Conservation (phyloP, 2,888 invertebrate species). For the Myathropa florea region DNA sequence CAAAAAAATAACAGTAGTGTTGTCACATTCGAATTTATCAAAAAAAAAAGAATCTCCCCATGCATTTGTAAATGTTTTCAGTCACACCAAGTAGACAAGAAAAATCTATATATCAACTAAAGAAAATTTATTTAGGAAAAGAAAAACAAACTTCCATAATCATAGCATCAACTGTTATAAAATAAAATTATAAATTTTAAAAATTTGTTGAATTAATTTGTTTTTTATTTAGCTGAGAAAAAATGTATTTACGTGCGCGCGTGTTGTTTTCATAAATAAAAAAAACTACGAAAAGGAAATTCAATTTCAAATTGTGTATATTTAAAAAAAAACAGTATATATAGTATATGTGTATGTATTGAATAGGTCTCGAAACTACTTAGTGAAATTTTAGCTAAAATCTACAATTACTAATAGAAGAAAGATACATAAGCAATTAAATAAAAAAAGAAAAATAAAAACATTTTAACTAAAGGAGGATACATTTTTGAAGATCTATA, state of each 20-base stretch:
- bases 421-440: constrained; percentile 34
- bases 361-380: constrained; percentile 37
- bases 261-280: constrained; percentile 17
- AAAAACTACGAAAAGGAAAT: background rate
- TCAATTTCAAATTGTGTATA: constrained; percentile 43
- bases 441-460: background rate
- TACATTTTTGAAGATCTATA: background rate
- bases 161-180: constrained; percentile 26
- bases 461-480: background rate
- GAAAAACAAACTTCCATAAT: background rate
- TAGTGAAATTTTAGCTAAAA: constrained; percentile 49
- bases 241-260: constrained; percentile 31
- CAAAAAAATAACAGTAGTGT: constrained; percentile 7
- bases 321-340: background rate
- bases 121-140: background rate
- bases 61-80: constrained; percentile 59
- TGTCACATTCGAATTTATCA: constrained; percentile 47
- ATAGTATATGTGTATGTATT: constrained; percentile 14
- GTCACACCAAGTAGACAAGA: background rate
- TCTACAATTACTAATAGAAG: constrained; percentile 34
- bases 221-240: constrained; percentile 20
- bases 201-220: background rate
- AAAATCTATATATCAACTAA: background rate
- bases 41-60: constrained; percentile 10
- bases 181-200: constrained; percentile 1